Evolutionary conservation across 1,140 invertebrate species (phyloP), one percentile per base, ranked within the genome.

Genomic region (Homalodisca vitripennis): DNA sequence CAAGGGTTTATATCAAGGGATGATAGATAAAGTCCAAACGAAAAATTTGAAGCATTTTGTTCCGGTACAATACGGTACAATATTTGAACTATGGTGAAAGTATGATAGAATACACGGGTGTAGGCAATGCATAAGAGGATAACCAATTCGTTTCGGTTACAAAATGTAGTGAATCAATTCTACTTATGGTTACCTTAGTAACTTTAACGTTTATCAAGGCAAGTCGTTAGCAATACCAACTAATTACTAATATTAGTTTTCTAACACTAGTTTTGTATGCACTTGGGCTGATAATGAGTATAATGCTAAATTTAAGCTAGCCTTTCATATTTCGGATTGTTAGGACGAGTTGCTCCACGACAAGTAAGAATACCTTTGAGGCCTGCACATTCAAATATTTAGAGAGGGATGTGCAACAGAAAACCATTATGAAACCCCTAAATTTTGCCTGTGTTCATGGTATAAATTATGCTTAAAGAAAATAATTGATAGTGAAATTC

Each of bases 201-300:
- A 78, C 63, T 77, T 78, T 71, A 70, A 75, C 68, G 34, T 77
- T 31, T 77, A 77, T 67, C 75, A 78, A 73, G 77, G 73, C 31
- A 76, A 73, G 70, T 73, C 70, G 53, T 68, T 70, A 17, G 65
- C 51, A 20, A 30, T 31, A 32, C 66, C 70, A 64, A 46, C 30
- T 65, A 46, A 63, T 22, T 67, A 75, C 72, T 66, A 75, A 47
- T 29, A n/a, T n/a, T n/a, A n/a, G n/a, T n/a, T n/a, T n/a, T n/a
- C n/a, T n/a, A n/a, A n/a, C n/a, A n/a, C n/a, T n/a, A n/a, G n/a
- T n/a, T n/a, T n/a, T n/a, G n/a, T n/a, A n/a, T n/a, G n/a, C n/a
- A n/a, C n/a, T n/a, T n/a, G n/a, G n/a, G n/a, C n/a, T n/a, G n/a
- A n/a, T n/a, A n/a, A n/a, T n/a, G n/a, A n/a, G n/a, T n/a, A n/a